phyloP scores from a whole-genome alignment of 2,113 vertebrate species.

The Chrysemys picta region DNA sequence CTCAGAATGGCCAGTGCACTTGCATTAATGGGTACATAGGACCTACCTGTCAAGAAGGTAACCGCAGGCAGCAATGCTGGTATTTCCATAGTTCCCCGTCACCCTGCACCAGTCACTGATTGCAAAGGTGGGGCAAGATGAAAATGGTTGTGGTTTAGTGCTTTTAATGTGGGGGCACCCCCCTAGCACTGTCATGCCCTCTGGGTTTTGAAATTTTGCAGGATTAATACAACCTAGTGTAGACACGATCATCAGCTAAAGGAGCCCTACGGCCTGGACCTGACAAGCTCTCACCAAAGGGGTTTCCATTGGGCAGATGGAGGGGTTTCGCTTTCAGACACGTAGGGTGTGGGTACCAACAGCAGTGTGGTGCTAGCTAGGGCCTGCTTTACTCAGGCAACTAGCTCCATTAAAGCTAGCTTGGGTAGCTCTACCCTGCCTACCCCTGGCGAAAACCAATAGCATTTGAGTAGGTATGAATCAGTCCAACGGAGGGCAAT shows the following conservation, averaged over 20 bases:
- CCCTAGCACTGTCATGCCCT: not conserved
- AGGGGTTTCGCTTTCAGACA: not conserved
- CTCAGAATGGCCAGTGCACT: conserved; percentile 84
- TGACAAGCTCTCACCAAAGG: not conserved
- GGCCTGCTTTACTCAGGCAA: not conserved
- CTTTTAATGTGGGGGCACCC: not conserved
- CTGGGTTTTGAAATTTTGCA: not conserved
- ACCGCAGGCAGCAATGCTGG: rapidly evolving
- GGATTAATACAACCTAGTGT: rapidly evolving
- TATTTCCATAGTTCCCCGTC: not conserved
- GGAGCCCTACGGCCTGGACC: not conserved
- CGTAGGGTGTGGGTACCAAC: not conserved
- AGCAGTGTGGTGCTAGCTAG: not conserved
- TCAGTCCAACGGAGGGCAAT: too few species aligned
- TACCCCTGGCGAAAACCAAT: not conserved
- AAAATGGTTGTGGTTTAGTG: not conserved
- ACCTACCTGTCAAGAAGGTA: conserved; percentile 86
- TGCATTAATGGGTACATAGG: conserved; percentile 84
- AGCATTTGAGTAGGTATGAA: not conserved
- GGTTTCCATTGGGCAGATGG: not conserved
- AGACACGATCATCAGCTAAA: not conserved
- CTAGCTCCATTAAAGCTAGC: not conserved
- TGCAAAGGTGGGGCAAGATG: not conserved
- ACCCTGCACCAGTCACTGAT: rapidly evolving
- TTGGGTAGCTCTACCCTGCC: not conserved